Percentiles rank a stretch among this genome's conserved stretches.
Evolutionary conservation across 2,888 invertebrate genomes (phyloP).

Genomic region (Drosophila austrosaltans): DNA sequence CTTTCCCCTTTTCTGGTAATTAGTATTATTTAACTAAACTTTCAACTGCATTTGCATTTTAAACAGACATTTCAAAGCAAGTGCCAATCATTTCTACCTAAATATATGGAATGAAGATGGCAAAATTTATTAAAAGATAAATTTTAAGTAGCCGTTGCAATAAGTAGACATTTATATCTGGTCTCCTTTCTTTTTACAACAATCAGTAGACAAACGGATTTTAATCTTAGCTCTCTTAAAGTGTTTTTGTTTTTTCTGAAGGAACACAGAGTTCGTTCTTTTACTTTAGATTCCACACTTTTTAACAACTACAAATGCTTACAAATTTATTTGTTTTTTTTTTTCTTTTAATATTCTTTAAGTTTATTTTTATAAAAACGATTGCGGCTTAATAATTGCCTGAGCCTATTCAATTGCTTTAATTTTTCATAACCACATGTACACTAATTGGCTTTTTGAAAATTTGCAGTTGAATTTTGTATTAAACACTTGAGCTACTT

Average conservation of each 20-base stretch:
- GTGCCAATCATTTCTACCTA: background rate
- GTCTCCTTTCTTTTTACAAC: no score
- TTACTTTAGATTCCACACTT: no score
- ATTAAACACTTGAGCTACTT: conserved; percentile 12
- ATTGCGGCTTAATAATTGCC: background rate
- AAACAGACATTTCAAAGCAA: conserved; percentile 14
- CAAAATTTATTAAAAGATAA: background rate
- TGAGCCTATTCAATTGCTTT: background rate
- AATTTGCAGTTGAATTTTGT: background rate
- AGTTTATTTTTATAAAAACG: no score
- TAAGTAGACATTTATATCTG: no score
- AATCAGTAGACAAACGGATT: no score
- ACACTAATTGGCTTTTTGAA: conserved; percentile 3
- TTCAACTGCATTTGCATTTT: conserved; percentile 18
- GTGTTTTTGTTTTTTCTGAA: no score
- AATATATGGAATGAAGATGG: conserved; percentile 1
- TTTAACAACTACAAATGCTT: no score
- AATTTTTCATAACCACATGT: background rate
- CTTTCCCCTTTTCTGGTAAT: conserved; percentile 48
- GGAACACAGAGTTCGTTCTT: no score
- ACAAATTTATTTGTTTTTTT: background rate
- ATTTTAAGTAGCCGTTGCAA: background rate
- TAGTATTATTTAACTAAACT: conserved; percentile 41
- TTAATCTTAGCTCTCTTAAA: no score
- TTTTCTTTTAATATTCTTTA: background rate